Conservation (phyloP, 2,888 invertebrate genomes). For the Bombylius major region DNA sequence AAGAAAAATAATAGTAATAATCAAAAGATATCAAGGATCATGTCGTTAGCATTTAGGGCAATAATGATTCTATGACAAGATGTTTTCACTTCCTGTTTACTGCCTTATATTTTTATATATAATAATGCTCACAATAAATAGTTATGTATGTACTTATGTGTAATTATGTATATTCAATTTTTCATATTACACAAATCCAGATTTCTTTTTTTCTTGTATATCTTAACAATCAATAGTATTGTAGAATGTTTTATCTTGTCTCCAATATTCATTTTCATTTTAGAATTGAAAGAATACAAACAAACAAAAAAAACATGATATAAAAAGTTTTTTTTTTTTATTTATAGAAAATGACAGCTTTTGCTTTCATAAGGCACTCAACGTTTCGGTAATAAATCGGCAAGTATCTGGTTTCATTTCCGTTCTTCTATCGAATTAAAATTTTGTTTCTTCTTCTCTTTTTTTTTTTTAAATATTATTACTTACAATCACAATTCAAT, state of each 20-base stretch:
- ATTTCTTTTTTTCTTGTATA: background rate
- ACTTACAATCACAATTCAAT: too few species aligned
- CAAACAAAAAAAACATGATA: too few species aligned
- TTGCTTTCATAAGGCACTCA: conserved; percentile 6
- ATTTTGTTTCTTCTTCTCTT: background rate
- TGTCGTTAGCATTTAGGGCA: background rate
- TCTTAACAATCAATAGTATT: background rate
- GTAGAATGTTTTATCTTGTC: background rate
- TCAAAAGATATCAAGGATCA: background rate
- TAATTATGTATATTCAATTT: background rate
- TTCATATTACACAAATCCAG: background rate
- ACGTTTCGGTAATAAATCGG: conserved; percentile 1
- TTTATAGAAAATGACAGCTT: background rate
- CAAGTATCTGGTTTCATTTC: conserved; percentile 16
- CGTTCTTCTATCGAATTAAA: conserved; percentile 8
- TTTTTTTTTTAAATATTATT: too few species aligned
- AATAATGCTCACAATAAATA: background rate
- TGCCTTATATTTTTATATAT: background rate
- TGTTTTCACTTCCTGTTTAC: background rate
- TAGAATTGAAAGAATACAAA: too few species aligned
- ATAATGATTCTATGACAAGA: background rate
- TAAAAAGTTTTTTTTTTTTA: background rate
- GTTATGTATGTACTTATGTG: background rate
- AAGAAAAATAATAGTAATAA: too few species aligned
- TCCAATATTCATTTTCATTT: background rate